Conservation (phyloP, 2,888 invertebrate genomes). For the Allygus modestus region DNA sequence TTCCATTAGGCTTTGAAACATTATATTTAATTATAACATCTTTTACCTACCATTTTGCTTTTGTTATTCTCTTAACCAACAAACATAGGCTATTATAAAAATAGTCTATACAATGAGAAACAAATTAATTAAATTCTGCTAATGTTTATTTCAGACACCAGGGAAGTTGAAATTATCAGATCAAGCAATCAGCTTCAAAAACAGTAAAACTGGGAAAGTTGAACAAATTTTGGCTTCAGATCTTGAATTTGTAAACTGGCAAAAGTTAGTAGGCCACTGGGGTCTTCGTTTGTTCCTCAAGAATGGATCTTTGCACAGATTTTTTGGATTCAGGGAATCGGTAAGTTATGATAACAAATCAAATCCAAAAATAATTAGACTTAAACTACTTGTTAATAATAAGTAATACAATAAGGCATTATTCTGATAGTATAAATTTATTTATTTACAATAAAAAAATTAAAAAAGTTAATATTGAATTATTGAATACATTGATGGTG, state of each 20-base stretch:
- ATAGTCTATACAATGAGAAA: too few species aligned
- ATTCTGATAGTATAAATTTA: too few species aligned
- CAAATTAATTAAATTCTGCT: too few species aligned
- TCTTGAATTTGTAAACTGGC: constrained; percentile 94
- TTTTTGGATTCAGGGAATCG: constrained; percentile 94
- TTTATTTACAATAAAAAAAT: too few species aligned
- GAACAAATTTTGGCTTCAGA: constrained; percentile 92
- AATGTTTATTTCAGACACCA: constrained; percentile 39
- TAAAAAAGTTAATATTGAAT: too few species aligned
- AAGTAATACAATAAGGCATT: too few species aligned
- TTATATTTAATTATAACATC: too few species aligned
- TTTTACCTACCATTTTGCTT: too few species aligned
- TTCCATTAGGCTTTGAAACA: too few species aligned
- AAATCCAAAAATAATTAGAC: not conserved
- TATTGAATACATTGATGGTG: too few species aligned
- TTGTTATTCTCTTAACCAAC: too few species aligned
- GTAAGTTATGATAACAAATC: constrained; percentile 75
- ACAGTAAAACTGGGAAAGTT: constrained; percentile 97
- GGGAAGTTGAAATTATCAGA: constrained; percentile 77
- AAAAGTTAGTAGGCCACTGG: constrained; percentile 93
- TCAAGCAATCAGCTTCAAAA: constrained; percentile 94
- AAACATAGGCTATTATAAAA: too few species aligned
- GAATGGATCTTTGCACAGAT: constrained; percentile 93
- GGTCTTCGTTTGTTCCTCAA: constrained; percentile 94
- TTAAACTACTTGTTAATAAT: constrained; percentile 7